These are phyloP conservation scores for Pecten maximus DNA, from an alignment of 2,888 invertebrate genomes.

Conservation along the genomic window DNA sequence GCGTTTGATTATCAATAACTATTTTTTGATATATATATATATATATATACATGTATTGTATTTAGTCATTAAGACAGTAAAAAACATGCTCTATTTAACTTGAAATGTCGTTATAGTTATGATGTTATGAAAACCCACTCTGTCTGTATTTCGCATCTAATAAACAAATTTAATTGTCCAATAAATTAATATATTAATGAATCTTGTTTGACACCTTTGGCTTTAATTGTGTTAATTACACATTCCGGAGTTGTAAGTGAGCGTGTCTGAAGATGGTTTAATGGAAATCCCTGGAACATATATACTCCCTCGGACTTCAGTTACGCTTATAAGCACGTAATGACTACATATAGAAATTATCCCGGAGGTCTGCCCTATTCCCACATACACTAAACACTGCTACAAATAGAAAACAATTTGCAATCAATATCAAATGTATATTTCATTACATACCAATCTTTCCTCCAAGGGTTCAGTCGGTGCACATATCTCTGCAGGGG, in stretches of 20 bases:
- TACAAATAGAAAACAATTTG: constrained; percentile 32
- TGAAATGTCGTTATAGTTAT: too few species aligned
- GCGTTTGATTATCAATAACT: too few species aligned
- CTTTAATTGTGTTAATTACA: neutral
- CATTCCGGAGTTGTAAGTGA: neutral
- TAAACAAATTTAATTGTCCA: neutral
- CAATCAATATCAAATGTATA: constrained; percentile 25
- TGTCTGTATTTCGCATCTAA: neutral
- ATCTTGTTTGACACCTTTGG: neutral
- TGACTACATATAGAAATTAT: neutral
- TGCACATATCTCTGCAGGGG: neutral
- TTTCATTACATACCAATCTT: constrained; percentile 9
- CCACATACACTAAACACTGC: constrained; percentile 14
- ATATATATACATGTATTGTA: too few species aligned
- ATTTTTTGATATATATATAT: too few species aligned
- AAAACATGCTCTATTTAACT: too few species aligned
- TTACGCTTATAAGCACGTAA: neutral
- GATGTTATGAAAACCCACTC: neutral
- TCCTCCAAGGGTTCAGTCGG: neutral
- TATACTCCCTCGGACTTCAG: neutral
- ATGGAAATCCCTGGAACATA: neutral
- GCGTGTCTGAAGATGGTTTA: neutral
- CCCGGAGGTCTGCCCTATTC: neutral
- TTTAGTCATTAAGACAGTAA: too few species aligned
- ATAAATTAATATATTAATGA: neutral